Conservation (phyloP, 2,113 vertebrate species). For the Tichodroma muraria region DNA sequence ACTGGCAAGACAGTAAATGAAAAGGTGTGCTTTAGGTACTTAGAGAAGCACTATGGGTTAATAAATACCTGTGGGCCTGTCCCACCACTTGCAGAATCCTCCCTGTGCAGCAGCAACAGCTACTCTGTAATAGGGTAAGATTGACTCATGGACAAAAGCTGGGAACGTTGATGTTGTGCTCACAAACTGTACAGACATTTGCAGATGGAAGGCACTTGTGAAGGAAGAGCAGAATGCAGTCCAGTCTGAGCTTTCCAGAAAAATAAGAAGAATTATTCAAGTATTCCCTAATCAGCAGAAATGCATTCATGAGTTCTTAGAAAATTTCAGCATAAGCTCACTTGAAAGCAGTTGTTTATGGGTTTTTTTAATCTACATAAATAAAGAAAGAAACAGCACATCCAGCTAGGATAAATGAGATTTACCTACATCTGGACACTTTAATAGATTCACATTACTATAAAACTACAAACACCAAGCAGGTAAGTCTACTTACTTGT, state of each 20-base stretch:
- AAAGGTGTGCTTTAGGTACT: neutral
- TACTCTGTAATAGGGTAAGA: neutral
- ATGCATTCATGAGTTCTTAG: neutral
- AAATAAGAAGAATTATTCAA: neutral
- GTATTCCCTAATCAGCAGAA: neutral
- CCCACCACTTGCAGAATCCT: neutral
- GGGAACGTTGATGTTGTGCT: neutral
- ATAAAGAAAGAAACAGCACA: neutral
- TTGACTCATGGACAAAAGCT: neutral
- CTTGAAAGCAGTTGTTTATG: neutral
- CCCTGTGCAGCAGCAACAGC: neutral
- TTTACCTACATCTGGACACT: neutral
- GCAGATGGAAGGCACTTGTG: accelerated
- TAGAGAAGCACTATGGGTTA: neutral
- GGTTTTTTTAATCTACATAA: neutral
- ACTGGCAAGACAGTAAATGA: neutral
- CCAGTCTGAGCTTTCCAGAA: neutral
- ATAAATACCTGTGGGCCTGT: neutral
- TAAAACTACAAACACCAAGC: neutral
- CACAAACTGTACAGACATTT: neutral
- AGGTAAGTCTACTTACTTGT: neutral
- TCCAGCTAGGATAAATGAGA: neutral
- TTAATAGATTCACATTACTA: neutral
- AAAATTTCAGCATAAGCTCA: neutral
- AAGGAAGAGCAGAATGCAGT: neutral